Conservation (phyloP, 2,888 invertebrate genomes). For the Empis stercorea region DNA sequence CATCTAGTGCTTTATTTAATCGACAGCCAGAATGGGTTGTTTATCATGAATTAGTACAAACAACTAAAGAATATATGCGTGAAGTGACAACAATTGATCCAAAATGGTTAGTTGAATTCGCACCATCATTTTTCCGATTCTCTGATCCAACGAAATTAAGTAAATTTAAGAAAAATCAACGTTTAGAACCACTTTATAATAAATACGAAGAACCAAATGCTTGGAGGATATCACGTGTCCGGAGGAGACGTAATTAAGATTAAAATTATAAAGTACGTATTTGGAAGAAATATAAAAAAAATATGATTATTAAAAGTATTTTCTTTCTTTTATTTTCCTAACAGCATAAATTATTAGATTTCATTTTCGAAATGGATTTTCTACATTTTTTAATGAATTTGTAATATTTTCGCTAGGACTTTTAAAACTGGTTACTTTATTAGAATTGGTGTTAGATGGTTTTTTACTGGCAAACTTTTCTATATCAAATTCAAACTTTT, state of each 20-base stretch:
- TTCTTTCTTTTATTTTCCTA: background rate
- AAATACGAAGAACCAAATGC: conserved; percentile 99
- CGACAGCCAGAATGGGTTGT: conserved; percentile 99
- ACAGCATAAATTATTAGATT: background rate
- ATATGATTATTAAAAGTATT: background rate
- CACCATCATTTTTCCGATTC: conserved; percentile 98
- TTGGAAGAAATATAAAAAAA: background rate
- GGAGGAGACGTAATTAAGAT: conserved; percentile 69
- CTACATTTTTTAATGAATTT: no score
- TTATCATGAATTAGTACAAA: conserved; percentile 96
- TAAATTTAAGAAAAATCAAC: conserved; percentile 97
- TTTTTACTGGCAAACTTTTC: background rate
- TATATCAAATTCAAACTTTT: background rate
- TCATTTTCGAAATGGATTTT: background rate
- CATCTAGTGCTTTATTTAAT: conserved; percentile 94
- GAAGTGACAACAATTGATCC: conserved; percentile 96
- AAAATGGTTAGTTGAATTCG: conserved; percentile 98
- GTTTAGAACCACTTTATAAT: conserved; percentile 93
- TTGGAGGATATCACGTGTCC: conserved; percentile 93
- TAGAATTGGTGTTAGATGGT: background rate
- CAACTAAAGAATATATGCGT: conserved; percentile 98
- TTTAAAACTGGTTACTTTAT: no score
- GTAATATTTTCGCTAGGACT: no score
- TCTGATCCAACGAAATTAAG: conserved; percentile 97
- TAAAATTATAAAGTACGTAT: background rate